Evolutionary conservation across 2,888 invertebrate species (phyloP), one percentile per base, ranked within the genome.

Genomic region (Eupithecia subfuscata): DNA sequence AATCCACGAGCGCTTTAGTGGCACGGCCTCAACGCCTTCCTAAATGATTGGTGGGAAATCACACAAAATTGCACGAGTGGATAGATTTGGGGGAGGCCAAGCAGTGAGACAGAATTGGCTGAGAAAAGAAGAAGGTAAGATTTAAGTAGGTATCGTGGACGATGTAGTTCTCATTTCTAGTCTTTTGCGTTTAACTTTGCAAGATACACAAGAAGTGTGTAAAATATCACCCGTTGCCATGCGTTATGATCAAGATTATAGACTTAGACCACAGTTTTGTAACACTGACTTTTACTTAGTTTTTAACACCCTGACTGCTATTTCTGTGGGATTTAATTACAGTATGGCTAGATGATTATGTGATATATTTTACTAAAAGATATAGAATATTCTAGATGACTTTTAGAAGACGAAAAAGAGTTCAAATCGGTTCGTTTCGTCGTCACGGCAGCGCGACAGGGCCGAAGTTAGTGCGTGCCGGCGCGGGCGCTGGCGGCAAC

Each of bases 401-500:
- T 5, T 45, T 16, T 14, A 8, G 22, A 3, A 11, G 11, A 56
- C 52, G 68, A 34, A 56, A 52, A 16, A 30, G 18, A 68, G 71
- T 37, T 76, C n/a, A 43, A 52, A 63, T 73, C 63, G 70, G 12
- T 63, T 67, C 40, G 22, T 18, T 73, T 40, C 60, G 68, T 48
- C 56, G 34, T 71, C 37, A 70, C 70, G 37, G n/a, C 77, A 77
- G 48, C 37, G 40, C 8, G 52, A 22, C 43, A 63, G 37, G 75
- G 73, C 48, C 74, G 92, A 93, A 93, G 94, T 89, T 83, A 89
- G 94, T 93, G 94, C 94, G 89, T 92, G 92, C 91, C 75, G 92
- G 94, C 92, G 92, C 91, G 92, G 93, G 91, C 93, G 92, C 89
- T 90, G 92, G 94, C 95, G 91, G 96, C 96, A 96, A 96, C 96